phyloP scores from a whole-genome alignment of 2,113 vertebrate species.

The Ammodytes dubius region DNA sequence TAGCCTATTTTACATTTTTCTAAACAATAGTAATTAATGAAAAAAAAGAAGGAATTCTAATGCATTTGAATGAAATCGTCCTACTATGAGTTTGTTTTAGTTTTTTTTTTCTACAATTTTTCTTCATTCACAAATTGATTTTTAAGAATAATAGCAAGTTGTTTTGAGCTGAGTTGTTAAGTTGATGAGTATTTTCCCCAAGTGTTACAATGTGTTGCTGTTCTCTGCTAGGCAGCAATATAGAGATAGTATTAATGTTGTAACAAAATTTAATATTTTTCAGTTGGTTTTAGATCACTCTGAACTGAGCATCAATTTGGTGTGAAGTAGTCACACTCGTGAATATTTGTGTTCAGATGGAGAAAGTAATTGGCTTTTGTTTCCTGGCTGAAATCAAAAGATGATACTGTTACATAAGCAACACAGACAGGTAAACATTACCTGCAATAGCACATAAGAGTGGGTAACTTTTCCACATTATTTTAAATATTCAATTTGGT shows the following conservation, averaged over 20 bases:
- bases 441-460: conserved; percentile 45
- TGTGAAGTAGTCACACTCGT: neutral
- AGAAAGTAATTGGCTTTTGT: neutral
- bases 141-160: neutral
- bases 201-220: conserved; percentile 5
- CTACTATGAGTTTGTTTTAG: neutral
- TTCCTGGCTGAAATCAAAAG: conserved; percentile 40
- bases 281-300: conserved; percentile 1
- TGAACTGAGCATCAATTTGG: neutral
- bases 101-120: neutral
- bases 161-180: neutral
- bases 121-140: neutral
- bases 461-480: conserved; percentile 26
- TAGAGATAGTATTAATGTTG: conserved; percentile 5
- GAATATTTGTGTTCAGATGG: neutral
- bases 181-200: neutral
- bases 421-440: conserved; percentile 42
- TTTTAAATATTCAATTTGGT: conserved; percentile 19
- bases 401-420: conserved; percentile 38
- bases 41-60: neutral
- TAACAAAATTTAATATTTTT: conserved; percentile 16
- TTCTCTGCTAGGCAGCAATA: neutral
- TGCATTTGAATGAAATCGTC: neutral
- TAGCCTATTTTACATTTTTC: neutral
- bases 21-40: neutral